These are phyloP conservation scores for Macropus fuliginosus DNA, from an alignment of 2,797 vertebrate species.

Conservation along the genomic window DNA sequence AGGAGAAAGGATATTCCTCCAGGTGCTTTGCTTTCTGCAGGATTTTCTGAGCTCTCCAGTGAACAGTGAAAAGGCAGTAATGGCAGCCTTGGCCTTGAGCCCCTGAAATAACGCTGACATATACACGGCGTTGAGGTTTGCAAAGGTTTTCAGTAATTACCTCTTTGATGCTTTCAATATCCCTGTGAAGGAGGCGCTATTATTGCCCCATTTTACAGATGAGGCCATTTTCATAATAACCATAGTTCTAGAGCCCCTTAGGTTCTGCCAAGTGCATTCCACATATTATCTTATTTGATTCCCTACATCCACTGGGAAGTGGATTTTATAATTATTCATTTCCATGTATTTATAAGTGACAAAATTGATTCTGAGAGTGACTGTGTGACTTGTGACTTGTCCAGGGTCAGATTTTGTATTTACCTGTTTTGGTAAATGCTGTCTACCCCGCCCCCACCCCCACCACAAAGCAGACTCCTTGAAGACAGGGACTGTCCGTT, in stretches of 20 bases:
- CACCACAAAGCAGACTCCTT: neutral
- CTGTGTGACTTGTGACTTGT: neutral
- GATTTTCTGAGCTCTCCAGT: slow-evolving; percentile 67
- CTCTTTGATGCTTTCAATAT: neutral
- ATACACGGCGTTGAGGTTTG: neutral
- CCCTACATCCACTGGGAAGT: neutral
- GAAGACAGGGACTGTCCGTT: neutral
- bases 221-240: neutral
- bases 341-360: slow-evolving; percentile 17
- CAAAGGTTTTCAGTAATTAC: neutral
- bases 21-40: slow-evolving; percentile 60
- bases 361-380: slow-evolving; percentile 46
- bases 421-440: neutral
- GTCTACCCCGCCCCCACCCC: neutral
- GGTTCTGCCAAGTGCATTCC: neutral
- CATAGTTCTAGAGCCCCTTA: neutral
- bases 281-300: slow-evolving; percentile 8
- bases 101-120: neutral
- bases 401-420: neutral
- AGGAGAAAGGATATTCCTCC: slow-evolving; percentile 45
- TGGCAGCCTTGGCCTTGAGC: slow-evolving; percentile 55
- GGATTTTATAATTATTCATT: neutral
- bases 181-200: neutral
- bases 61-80: slow-evolving; percentile 57
- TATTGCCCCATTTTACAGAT: neutral